Conservation (phyloP, 2,113 vertebrate genomes). For the Etheostoma spectabile region DNA sequence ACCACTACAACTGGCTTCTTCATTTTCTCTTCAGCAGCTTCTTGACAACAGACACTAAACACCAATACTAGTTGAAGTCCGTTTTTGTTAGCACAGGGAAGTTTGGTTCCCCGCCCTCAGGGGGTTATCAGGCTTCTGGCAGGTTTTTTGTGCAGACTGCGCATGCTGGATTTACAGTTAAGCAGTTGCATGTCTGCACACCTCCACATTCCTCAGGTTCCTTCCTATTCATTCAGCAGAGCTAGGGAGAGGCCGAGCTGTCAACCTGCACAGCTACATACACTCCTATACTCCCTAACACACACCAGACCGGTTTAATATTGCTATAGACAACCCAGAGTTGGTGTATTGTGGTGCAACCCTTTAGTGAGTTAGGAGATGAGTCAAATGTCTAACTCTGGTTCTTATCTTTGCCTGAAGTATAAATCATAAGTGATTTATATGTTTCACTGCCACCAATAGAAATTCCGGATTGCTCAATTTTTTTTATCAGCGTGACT, state of each 20-base stretch:
- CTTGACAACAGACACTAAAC: neutral
- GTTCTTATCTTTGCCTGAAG: neutral
- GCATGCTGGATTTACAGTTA: conserved; percentile 39
- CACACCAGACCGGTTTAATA: conserved; percentile 66
- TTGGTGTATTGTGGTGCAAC: conserved; percentile 6
- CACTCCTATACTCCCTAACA: conserved; percentile 38
- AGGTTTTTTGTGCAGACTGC: conserved; percentile 19
- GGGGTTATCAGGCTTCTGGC: neutral
- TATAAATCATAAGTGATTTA: neutral
- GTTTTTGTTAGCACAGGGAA: neutral
- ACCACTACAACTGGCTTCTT: conserved; percentile 1
- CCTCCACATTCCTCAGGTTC: conserved; percentile 84
- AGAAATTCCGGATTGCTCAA: neutral
- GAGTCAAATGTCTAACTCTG: neutral
- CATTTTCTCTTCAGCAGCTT: conserved; percentile 9
- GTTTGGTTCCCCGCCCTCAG: neutral
- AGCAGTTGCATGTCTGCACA: conserved; percentile 84
- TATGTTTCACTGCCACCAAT: neutral
- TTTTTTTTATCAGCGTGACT: neutral
- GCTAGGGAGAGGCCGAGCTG: conserved; percentile 73
- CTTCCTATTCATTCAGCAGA: conserved; percentile 59
- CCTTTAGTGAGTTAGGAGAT: conserved; percentile 1
- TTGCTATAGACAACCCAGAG: conserved; percentile 5
- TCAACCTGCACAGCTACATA: conserved; percentile 53
- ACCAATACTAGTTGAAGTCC: neutral